These are phyloP conservation scores for Hylia prasina DNA, from an alignment of 2,113 vertebrate genomes.

Conservation along the genomic window DNA sequence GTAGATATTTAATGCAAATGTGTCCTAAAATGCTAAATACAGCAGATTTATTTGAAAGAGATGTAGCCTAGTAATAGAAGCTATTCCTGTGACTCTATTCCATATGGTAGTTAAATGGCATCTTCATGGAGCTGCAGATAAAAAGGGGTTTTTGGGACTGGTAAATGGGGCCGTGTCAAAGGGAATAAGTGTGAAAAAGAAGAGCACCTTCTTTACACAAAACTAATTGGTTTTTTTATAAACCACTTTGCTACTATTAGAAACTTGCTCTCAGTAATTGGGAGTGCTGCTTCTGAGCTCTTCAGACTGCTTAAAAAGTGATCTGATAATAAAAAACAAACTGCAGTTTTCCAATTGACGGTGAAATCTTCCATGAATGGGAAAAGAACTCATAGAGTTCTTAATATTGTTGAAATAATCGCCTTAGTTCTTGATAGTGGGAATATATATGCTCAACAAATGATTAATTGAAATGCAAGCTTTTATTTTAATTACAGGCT, in stretches of 20 bases:
- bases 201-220: neutral
- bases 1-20: neutral
- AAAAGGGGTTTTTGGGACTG: neutral
- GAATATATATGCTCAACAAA: neutral
- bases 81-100: neutral
- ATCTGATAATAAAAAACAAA: neutral
- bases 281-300: neutral
- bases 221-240: neutral
- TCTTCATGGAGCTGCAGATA: neutral
- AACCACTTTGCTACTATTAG: neutral
- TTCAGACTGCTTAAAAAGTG: neutral
- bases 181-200: neutral
- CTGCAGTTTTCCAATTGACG: neutral
- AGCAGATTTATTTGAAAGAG: neutral
- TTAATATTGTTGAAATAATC: neutral
- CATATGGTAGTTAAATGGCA: neutral
- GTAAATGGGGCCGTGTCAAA: neutral
- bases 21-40: neutral
- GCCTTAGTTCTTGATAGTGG: neutral
- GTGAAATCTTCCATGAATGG: neutral
- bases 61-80: neutral
- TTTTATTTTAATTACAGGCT: neutral
- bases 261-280: neutral
- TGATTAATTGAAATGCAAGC: neutral
- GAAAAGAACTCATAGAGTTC: neutral